These are phyloP conservation scores for Scleropages formosus DNA, from an alignment of 2,797 vertebrate genomes.

Conservation along the genomic window DNA sequence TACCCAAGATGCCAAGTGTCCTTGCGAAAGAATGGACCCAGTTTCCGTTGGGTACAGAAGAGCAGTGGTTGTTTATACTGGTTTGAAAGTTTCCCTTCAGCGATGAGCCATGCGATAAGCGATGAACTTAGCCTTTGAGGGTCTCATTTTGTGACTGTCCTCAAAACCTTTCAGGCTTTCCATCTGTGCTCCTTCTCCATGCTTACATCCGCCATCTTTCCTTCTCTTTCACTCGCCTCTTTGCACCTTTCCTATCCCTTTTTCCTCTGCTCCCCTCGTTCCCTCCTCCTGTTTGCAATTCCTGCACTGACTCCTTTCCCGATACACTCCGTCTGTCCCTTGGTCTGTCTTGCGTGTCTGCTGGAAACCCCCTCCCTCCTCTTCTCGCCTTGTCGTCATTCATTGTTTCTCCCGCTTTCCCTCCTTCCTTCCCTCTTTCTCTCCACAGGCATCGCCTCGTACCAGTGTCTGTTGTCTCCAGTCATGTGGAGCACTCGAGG, in stretches of 20 bases:
- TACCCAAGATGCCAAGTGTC: too few relatives aligned
- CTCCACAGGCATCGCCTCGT: slow-evolving; percentile 83
- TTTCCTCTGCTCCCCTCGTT: not conserved
- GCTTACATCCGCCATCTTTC: not conserved
- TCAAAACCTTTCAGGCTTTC: too few relatives aligned
- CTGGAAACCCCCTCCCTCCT: not conserved
- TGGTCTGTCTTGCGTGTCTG: slow-evolving; percentile 17
- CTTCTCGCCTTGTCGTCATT: slow-evolving; percentile 3
- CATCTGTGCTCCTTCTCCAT: not conserved
- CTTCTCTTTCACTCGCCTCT: not conserved
- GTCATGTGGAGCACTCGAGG: slow-evolving; percentile 88
- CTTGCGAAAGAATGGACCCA: too few relatives aligned
- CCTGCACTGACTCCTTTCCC: not conserved
- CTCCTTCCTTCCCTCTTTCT: slow-evolving; percentile 39
- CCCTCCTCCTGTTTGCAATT: not conserved
- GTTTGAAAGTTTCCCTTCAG: too few relatives aligned
- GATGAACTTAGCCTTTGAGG: too few relatives aligned
- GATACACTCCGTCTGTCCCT: slow-evolving; percentile 1
- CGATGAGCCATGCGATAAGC: too few relatives aligned
- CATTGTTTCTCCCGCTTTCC: not conserved
- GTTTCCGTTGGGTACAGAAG: too few relatives aligned
- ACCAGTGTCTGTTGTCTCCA: slow-evolving; percentile 81
- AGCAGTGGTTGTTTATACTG: too few relatives aligned
- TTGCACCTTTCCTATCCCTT: slow-evolving; percentile 28
- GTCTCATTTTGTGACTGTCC: too few relatives aligned